Base-by-base conservation (phyloP, 1,140 invertebrate genomes). In the Leptestheria dahalacensis region DNA sequence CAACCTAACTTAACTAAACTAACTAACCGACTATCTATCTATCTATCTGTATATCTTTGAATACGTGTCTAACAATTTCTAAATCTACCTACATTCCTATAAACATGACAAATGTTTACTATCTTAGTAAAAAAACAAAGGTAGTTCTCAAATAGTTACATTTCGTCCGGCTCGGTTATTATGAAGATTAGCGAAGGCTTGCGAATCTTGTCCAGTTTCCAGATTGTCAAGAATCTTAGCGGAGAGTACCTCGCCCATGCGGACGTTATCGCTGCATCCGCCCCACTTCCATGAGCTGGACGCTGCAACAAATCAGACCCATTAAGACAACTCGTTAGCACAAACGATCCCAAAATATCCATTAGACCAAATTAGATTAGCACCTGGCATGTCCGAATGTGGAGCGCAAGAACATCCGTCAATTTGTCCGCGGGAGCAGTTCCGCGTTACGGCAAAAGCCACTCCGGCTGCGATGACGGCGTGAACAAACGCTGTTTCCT, bases 121-220 rank as follows among this genome's bases (percentile, higher is more conserved):
- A n/a, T n/a, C n/a, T n/a, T n/a, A n/a, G 48, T 10, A 50, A 25
- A 52, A 57, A 26, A 41, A 56, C 60, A 25, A 59, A 18, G 56
- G 10, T n/a, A n/a, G n/a, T n/a, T n/a, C n/a, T n/a, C n/a, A n/a
- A 57, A n/a, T 62, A 72, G 75, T 78, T 73, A 95, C 91, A 78
- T 85, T 75, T 73, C 91, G 77, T 12, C 92, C 92, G 25, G 88
- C 88, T 71, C 88, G 80, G 74, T 95, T 96, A 71, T 97, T 97
- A 73, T 97, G 93, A 28, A 95, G 77, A 75, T 94, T 96, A 66
- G 95, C 89, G 68, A 85, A 82, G 2, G 90, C 90, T 69, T 91
- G 87, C 58, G 92, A 82, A 71, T 91, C 85, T 54, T 82, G 80
- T 2, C 81, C 83, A 61, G 82, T 82, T 69, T 92, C 89, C 59